phyloP scores from a whole-genome alignment of 2,888 invertebrate species.

The Teleogryllus oceanicus region DNA sequence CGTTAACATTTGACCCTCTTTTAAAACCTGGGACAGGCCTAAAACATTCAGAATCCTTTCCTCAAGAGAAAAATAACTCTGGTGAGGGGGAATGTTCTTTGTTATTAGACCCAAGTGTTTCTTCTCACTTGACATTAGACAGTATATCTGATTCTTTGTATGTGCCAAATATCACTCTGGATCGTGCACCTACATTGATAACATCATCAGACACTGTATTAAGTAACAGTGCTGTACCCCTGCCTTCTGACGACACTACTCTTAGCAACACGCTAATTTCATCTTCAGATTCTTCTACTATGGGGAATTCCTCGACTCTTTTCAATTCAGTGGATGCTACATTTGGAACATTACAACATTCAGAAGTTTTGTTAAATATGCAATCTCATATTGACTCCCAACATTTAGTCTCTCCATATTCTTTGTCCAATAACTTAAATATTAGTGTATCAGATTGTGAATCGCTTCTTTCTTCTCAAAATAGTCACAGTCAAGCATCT shows the following conservation, averaged over 20 bases:
- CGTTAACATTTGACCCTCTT: background rate
- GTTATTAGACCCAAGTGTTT: background rate
- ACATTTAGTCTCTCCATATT: too few species aligned
- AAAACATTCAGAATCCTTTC: background rate
- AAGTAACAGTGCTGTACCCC: background rate
- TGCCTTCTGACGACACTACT: background rate
- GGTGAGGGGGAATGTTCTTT: background rate
- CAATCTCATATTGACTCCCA: background rate
- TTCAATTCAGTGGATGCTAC: background rate
- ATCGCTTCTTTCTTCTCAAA: background rate
- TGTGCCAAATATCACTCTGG: background rate
- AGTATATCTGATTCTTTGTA: background rate
- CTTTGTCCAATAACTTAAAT: conserved; percentile 4
- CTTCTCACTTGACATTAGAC: background rate
- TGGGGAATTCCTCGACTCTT: background rate
- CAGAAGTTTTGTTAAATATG: background rate
- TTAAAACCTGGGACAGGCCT: background rate
- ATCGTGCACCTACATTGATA: background rate
- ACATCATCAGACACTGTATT: background rate
- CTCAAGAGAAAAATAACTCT: background rate
- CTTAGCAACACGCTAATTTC: background rate
- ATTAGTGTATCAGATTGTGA: conserved; percentile 10
- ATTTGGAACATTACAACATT: background rate
- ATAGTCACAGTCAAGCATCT: background rate
- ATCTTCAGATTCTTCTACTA: background rate